Percentiles rank a stretch among this genome's conserved stretches.
Evolutionary conservation across 2,797 vertebrate genomes (phyloP).

Genomic region (Thaleichthys pacificus): DNA sequence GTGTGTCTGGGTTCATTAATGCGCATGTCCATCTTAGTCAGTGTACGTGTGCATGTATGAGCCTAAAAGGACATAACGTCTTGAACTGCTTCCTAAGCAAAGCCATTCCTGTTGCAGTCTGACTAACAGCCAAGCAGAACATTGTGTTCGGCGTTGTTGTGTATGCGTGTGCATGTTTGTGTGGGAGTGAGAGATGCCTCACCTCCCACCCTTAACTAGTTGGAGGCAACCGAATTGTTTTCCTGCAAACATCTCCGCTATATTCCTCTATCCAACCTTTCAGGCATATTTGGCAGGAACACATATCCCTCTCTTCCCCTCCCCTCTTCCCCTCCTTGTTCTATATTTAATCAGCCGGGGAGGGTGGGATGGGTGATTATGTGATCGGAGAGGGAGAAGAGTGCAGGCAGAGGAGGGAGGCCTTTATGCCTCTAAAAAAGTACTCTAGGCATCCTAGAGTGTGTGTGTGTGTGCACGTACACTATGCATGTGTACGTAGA

Average conservation of each 20-base stretch:
- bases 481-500: conserved; percentile 15
- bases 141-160: neutral
- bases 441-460: no score
- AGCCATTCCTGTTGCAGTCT: neutral
- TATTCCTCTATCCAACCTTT: conserved; percentile 8
- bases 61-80: neutral
- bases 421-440: no score
- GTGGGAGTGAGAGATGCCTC: conserved; percentile 20
- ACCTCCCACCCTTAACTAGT: conserved; percentile 15
- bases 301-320: conserved; percentile 7
- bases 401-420: neutral
- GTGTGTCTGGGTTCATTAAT: neutral
- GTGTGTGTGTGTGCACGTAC: neutral
- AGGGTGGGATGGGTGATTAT: conserved; percentile 63
- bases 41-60: neutral
- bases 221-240: no score
- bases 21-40: neutral
- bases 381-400: conserved; percentile 45
- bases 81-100: neutral
- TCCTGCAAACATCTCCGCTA: conserved; percentile 13
- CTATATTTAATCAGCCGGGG: conserved; percentile 64
- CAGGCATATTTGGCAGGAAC: neutral
- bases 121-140: neutral
- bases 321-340: conserved; percentile 45
- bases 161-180: conserved; percentile 5